Evolutionary conservation across 2,113 vertebrate genomes (phyloP).

Genomic region (Pachycephala philippinensis): DNA sequence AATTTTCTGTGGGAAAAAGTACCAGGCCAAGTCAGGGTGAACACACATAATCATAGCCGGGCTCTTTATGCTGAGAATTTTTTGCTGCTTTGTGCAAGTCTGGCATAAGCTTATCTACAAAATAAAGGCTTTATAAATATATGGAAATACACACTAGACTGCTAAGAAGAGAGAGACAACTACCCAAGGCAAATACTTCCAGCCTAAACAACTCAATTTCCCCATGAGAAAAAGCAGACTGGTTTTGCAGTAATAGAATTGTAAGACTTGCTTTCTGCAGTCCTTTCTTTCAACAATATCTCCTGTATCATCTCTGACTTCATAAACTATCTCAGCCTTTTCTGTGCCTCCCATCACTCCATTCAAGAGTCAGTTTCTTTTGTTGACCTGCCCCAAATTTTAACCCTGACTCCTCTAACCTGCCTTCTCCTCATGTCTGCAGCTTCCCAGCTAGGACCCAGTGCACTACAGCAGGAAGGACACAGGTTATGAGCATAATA

Average conservation of each 20-base stretch:
- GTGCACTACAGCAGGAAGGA: background rate
- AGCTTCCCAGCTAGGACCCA: background rate
- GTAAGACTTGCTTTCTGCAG: background rate
- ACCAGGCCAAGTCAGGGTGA: background rate
- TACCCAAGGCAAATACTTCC: background rate
- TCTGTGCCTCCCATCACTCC: background rate
- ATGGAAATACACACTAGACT: background rate
- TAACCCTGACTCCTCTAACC: background rate
- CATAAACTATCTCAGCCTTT: background rate
- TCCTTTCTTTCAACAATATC: background rate
- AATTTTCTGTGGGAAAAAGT: background rate
- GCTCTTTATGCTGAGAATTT: background rate
- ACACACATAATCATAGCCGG: background rate
- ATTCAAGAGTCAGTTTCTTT: background rate
- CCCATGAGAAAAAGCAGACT: background rate
- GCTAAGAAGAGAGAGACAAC: background rate
- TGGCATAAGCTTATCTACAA: background rate
- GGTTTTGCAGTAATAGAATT: background rate
- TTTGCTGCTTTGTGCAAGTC: background rate
- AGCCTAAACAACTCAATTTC: background rate
- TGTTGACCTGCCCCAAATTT: background rate
- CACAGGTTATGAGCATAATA: fast-evolving
- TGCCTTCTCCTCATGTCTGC: background rate
- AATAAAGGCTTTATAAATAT: background rate
- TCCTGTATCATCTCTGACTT: background rate